Evolutionary conservation across 2,113 vertebrate species (phyloP), one percentile per base, ranked within the genome.

Genomic region (Mastomys coucha): DNA sequence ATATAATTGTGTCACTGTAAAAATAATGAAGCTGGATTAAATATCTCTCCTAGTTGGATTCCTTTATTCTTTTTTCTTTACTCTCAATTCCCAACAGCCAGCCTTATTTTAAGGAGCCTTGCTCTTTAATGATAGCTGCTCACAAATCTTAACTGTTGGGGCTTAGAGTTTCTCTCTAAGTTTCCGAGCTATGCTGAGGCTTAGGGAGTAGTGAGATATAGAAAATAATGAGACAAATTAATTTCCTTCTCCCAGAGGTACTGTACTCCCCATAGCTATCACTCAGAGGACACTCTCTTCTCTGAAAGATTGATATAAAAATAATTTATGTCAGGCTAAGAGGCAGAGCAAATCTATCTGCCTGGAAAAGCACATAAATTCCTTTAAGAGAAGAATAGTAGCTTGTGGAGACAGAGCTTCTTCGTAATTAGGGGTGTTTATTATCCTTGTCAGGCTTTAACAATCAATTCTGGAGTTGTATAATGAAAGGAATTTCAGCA

Each of bases 141-240:
- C 49, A 60, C 96, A 96, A 73, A 91, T 96, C 96, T 97, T 98
- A 92, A 97, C 60, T 81, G 97, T 81, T 92, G 63, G 51, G 97
- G 96, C 85, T 97, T 42, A 95, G 58, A 94, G 51, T 98, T 98
- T 93, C 80, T 85, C 92, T 31, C 0, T 86, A 97, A 98, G 95
- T 10, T 69, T 97, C n/a, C 45, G 94, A 96, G 63, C 39, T 95
- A 3, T 56, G 96, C 56, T 97, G 58, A 22, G 98, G 56, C 69
- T 89, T 95, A 91, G 98, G 67, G 76, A 97, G 95, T 84, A 33
- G 42, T 97, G 97, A 97, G 4, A 97, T 94, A 78, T 90, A 92
- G 92, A 96, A 98, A 98, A 97, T 94, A 97, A 96, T 97, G 42
- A 97, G 96, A 98, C 67, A 97, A 97, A 98, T 96, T 95, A 95